Evolutionary conservation across 1,140 invertebrate genomes (phyloP).

Genomic region (Magallana gigas): DNA sequence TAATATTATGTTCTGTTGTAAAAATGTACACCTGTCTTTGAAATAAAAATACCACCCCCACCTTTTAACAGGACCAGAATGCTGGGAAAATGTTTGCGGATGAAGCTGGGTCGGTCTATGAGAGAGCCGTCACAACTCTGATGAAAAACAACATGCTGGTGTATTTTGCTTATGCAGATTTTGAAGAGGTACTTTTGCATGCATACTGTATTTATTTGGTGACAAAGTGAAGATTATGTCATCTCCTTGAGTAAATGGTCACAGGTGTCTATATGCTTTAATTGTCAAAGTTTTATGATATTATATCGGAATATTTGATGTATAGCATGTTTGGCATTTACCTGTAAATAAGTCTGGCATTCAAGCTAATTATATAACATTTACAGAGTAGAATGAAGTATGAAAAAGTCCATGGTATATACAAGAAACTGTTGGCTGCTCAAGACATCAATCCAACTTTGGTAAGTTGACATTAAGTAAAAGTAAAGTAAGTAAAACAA

Average conservation of each 20-base stretch:
- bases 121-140: constrained; percentile 89
- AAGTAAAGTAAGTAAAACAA: not conserved
- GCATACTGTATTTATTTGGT: too few species aligned
- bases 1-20: too few species aligned
- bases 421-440: constrained; percentile 93
- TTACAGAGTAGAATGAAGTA: constrained; percentile 91
- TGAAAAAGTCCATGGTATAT: constrained; percentile 98
- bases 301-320: too few species aligned
- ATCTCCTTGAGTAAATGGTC: too few species aligned
- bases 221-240: too few species aligned
- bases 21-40: too few species aligned
- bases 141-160: constrained; percentile 95
- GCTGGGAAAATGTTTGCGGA: constrained; percentile 94
- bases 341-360: too few species aligned
- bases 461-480: constrained; percentile 81
- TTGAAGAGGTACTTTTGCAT: constrained; percentile 87
- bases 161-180: constrained; percentile 99
- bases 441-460: constrained; percentile 95
- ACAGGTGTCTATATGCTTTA: too few species aligned
- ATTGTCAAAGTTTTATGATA: too few species aligned
- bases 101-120: constrained; percentile 95
- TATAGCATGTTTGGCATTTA: too few species aligned
- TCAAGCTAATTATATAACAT: not conserved
- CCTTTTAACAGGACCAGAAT: constrained; percentile 87
- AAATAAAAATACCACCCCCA: too few species aligned